A percentile compares a stretch with the other conserved stretches of the same genome.
These are phyloP conservation scores for Drosophila sechellia DNA, from an alignment of 1,140 invertebrate species.

Conservation along the genomic window DNA sequence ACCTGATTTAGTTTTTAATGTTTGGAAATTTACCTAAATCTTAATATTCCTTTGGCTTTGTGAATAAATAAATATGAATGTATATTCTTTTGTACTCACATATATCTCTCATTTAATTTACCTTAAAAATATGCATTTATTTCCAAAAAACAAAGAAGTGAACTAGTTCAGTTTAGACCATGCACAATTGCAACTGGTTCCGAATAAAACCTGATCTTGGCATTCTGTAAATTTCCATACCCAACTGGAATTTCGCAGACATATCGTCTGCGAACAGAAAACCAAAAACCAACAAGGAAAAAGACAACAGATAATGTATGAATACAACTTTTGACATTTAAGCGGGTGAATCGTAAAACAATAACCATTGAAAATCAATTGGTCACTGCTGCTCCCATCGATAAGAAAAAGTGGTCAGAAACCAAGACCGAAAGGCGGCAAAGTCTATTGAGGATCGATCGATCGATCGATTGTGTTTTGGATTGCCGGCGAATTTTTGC, in stretches of 20 bases:
- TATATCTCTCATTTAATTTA: not conserved
- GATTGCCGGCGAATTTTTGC: no score
- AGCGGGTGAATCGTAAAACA: constrained; percentile 8
- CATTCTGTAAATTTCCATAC: constrained; percentile 42
- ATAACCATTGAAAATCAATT: constrained; percentile 33
- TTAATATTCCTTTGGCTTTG: not conserved
- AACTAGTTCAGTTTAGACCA: constrained; percentile 16
- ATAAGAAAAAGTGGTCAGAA: constrained; percentile 22
- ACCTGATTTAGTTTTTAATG: constrained; percentile 1
- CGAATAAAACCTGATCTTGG: constrained; percentile 30
- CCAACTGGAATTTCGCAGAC: constrained; percentile 45
- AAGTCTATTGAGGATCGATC: not conserved
- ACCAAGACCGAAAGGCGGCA: constrained; percentile 10
- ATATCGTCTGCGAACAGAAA: constrained; percentile 24
- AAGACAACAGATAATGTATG: not conserved
- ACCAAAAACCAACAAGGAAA: not conserved
- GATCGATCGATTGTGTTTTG: constrained; percentile 1
- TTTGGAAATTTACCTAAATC: not conserved
- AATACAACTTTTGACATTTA: constrained; percentile 34
- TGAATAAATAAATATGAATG: not conserved
- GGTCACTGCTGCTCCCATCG: constrained; percentile 2
- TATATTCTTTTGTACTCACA: no score
- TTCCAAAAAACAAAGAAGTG: not conserved
- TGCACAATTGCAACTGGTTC: constrained; percentile 13
- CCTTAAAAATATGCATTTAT: not conserved